Base-by-base conservation (phyloP, 2,888 invertebrate species). In the Drosophila seclusa region DNA sequence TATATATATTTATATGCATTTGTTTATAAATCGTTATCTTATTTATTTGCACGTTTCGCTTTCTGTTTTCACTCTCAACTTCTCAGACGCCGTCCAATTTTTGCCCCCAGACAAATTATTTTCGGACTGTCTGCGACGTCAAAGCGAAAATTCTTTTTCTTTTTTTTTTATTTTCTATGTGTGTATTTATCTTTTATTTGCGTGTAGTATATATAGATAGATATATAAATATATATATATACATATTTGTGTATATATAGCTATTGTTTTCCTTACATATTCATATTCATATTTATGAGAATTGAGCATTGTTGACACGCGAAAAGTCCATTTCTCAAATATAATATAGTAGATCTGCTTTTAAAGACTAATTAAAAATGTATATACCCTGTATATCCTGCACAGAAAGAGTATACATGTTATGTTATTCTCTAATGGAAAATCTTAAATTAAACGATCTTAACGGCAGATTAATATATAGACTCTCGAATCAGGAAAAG, bases 101-200 rank as follows among this genome's bases (percentile, higher is more conserved):
- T 68, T 58, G 53, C 16, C 53, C 57, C 52, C 66, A 67, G 64
- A 76, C 67, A 68, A 76, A 69, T 21, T 63, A 68, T 71, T 73
- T 86, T 76, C 50, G 53, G 34, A 34, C 45, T 42, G 71, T 81
- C 75, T 76, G 83, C 85, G 80, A 45, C 87, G 73, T 80, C 78
- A 85, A 85, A 80, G 82, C 82, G 77, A 80, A 85, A 87, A 45
- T 16, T 24, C 8, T 4, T 16, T 24, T 24, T 1, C 4, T 45
- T 40, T 4, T 21, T 21, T 16, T 13, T 7, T 24, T 24, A 24
- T 65, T 52, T 68, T 50, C 66, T 60, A 45, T 55, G 58, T 54
- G 50, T 63, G 42, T 34, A 38, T 66, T 48, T 57, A 69, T 52
- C 55, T 48, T 49, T 10, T 58, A 45, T 29, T 58, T 61, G 36